These are phyloP conservation scores for Rhagologus leucostigma DNA, from an alignment of 2,113 vertebrate species.

Conservation along the genomic window DNA sequence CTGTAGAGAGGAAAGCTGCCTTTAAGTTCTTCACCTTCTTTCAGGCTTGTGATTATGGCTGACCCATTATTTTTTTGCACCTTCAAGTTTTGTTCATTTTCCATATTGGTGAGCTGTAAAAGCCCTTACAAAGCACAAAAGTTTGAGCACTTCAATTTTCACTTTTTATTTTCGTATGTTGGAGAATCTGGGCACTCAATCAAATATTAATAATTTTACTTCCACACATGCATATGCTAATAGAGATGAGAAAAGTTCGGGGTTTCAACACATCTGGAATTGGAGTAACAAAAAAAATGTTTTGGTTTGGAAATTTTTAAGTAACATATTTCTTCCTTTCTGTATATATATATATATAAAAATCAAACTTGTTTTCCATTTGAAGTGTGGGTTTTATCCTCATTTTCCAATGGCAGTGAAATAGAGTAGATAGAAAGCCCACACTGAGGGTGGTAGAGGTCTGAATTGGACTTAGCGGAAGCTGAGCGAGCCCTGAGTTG, in stretches of 20 bases:
- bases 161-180: not conserved
- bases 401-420: not conserved
- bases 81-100: not conserved
- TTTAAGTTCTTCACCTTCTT: not conserved
- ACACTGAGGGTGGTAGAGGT: not conserved
- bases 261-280: not conserved
- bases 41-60: not conserved
- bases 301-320: not conserved
- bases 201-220: not conserved
- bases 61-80: not conserved
- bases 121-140: not conserved
- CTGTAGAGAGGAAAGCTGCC: not conserved
- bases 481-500: not conserved
- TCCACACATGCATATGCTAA: not conserved
- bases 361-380: not conserved
- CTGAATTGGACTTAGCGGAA: not conserved
- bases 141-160: not conserved
- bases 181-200: not conserved
- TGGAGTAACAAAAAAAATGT: not conserved
- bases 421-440: not conserved
- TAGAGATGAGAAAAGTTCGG: not conserved
- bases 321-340: not conserved
- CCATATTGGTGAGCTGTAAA: not conserved
- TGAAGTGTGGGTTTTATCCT: not conserved
- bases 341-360: too few relatives aligned